Percentiles rank a stretch among this genome's conserved stretches.
phyloP scores from a whole-genome alignment of 2,797 vertebrate genomes.

The Anableps anableps region DNA sequence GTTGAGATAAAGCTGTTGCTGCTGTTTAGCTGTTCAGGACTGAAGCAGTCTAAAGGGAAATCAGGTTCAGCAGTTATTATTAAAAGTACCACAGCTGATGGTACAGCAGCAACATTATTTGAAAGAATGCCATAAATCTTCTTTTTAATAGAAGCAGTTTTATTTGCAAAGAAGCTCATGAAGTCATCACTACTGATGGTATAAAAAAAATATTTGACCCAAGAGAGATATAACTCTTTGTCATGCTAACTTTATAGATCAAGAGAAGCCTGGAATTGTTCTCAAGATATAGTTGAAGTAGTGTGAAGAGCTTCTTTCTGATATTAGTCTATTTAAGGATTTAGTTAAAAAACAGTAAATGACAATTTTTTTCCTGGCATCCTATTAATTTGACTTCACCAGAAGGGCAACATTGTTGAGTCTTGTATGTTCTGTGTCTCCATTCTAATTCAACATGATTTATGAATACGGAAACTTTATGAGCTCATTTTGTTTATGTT shows the following conservation, averaged over 20 bases:
- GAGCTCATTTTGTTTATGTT: neutral
- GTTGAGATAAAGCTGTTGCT: neutral
- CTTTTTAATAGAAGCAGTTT: neutral
- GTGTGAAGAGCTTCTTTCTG: neutral
- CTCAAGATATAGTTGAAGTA: neutral
- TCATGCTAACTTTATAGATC: neutral
- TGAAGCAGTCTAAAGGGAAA: neutral
- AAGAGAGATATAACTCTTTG: neutral
- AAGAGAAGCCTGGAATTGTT: neutral
- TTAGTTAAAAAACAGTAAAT: neutral
- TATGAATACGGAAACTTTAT: neutral
- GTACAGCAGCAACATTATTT: neutral
- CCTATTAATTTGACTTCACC: neutral
- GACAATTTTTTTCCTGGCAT: neutral
- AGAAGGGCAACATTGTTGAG: neutral
- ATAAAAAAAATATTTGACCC: neutral
- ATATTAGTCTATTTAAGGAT: neutral
- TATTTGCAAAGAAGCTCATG: neutral
- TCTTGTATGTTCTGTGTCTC: neutral
- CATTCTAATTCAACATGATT: neutral
- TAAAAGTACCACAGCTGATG: neutral
- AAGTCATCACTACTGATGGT: neutral
- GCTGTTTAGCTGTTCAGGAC: neutral
- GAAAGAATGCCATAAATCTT: constrained; percentile 2
- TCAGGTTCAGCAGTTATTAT: neutral